Evolutionary conservation across 2,888 invertebrate species (phyloP), one percentile per base, ranked within the genome.

Genomic region (Miltochrista miniata): DNA sequence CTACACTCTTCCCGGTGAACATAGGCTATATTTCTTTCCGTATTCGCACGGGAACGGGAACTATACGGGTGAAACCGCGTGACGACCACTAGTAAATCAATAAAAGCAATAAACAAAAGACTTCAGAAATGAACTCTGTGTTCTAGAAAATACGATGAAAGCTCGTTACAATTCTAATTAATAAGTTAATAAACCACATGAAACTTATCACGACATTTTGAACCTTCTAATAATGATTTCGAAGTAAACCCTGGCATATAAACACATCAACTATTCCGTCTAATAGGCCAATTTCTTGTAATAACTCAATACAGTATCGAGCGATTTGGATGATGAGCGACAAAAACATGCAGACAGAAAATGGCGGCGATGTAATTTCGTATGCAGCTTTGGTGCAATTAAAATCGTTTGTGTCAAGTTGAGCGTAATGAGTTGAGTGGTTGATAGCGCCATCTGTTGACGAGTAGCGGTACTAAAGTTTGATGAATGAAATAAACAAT

Each of bases 381-480:
- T 38, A 51, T 47, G 35, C 72, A 66, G 66, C 76, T 80, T 66
- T 76, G 66, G 68, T 53, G 68, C 71, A 82, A 85, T 85, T 84
- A 83, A 74, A 74, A 71, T 71, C 63, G 70, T 72, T 78, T 79
- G 50, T 56, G 62, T 30, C 57, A 51, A 54, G 61, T 62, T 56
- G 41, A 35, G 43, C 9, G 48, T 37, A 34, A 48, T 51, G 5
- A 37, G 7, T 33, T 9, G 7, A 7, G 12, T 39, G 10, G 52
- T 68, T 8, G 0, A 46, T 68, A 43, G 54, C 83, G 89, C 83
- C 88, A 89, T 87, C 90, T 88, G 2, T 72, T 63, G 61, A 7
- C 13, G 82, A 86, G 83, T 88, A 84, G 90, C 68, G n/a, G 33
- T 44, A 72, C 45, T 56, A 53, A 42, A 52, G 31, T 31, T 31